Evolutionary conservation across 2,888 invertebrate species (phyloP).

Genomic region (Pseudolycoriella hygida): DNA sequence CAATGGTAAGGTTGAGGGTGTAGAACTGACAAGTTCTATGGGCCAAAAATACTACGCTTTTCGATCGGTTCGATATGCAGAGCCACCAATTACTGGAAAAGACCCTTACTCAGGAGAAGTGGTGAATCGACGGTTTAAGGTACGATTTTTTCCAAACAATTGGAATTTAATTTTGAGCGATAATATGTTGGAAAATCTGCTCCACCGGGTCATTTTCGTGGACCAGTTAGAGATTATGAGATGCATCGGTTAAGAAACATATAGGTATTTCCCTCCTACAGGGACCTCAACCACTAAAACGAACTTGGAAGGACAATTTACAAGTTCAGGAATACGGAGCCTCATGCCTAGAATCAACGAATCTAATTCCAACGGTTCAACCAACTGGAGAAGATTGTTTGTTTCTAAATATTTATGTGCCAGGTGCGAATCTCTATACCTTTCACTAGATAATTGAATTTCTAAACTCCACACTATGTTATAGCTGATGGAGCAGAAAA

Average conservation of each 20-base stretch:
- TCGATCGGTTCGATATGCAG: slow-evolving; percentile 1
- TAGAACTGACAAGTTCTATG: neutral
- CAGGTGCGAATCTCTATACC: neutral
- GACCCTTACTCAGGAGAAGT: neutral
- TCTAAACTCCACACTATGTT: neutral
- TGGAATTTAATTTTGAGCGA: neutral
- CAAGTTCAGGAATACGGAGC: neutral
- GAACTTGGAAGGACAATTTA: neutral
- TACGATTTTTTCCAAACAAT: neutral
- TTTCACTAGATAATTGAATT: neutral
- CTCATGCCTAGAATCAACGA: neutral
- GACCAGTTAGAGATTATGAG: too few relatives aligned
- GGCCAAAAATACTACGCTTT: slow-evolving; percentile 2
- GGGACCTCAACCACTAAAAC: neutral
- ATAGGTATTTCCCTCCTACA: neutral
- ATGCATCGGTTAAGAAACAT: neutral
- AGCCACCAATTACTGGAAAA: neutral
- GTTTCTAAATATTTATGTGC: slow-evolving; percentile 1
- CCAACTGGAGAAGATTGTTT: neutral
- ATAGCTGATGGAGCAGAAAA: slow-evolving; percentile 1
- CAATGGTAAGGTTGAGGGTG: neutral
- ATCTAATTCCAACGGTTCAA: neutral
- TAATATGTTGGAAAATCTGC: neutral
- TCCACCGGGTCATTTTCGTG: too few relatives aligned
- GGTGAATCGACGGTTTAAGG: neutral